Evolutionary conservation across 2,888 invertebrate species (phyloP), one percentile per base, ranked within the genome.

Genomic region (Ennomos fuscantarius): DNA sequence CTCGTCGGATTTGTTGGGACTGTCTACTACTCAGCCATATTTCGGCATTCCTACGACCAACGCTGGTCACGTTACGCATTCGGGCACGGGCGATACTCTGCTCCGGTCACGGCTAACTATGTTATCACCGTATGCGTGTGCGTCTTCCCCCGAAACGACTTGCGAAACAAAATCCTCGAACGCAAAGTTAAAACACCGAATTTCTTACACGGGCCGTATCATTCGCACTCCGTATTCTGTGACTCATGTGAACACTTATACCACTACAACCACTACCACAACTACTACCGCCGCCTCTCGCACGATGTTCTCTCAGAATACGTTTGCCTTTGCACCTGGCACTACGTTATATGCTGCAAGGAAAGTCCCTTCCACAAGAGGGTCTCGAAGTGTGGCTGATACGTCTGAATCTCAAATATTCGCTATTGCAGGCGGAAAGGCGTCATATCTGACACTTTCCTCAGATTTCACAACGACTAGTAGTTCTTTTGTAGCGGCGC

Each of bases 351-450:
- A 37, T 9, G 31, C 48, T n/a, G 31, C 53, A 1, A 54, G 32
- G 10, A 53, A 45, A 1, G 1, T 36, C 5, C 40, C 31, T n/a
- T 9, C 37, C 10, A 32, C 34, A 2, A 43, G 24, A 48, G 2
- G 15, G 0, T 11, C 52, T 13, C 11, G 10, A 42, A 35, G n/a
- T 24, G 37, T 37, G 8, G 9, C 41, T 1, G 40, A 15, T 5
- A 37, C 49, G 10, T 41, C 45, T 11, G 53, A 49, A 37, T 32
- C 48, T 11, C 53, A 46, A 41, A 42, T 49, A 2, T 54, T 49
- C 24, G 32, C 53, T 9, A 54, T 59, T 35, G 33, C 31, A 10
- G 49, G 54, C 33, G 34, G 41, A 6, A 45, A 45, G 9, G 53
- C 45, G 1, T 12, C 49, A 9, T 59, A 41, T 41, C 49, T 54